These are phyloP conservation scores for Apantesis nais DNA, from an alignment of 2,888 invertebrate genomes.

Conservation along the genomic window DNA sequence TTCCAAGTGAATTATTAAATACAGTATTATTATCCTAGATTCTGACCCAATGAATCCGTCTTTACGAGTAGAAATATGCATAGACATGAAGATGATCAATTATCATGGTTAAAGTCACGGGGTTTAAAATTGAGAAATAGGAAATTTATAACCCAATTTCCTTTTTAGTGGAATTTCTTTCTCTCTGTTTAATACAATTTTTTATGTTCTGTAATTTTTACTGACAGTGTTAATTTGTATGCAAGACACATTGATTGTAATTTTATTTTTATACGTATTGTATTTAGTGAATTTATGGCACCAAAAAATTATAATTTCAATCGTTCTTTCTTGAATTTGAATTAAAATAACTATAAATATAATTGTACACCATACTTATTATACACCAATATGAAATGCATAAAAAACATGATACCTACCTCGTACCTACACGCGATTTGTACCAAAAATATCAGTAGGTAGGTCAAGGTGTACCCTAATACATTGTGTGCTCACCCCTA, in stretches of 20 bases:
- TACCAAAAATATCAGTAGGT: slow-evolving; percentile 42
- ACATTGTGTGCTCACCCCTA: slow-evolving; percentile 28
- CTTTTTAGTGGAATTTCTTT: neutral
- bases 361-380: neutral
- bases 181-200: neutral
- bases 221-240: neutral
- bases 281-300: neutral
- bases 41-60: neutral
- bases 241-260: neutral
- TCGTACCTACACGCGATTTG: slow-evolving; percentile 40
- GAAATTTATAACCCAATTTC: neutral
- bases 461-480: slow-evolving; percentile 53
- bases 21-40: neutral
- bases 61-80: neutral
- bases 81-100: neutral
- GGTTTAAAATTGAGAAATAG: neutral
- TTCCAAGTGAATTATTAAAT: neutral
- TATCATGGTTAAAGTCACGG: neutral
- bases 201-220: neutral
- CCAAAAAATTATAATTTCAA: neutral
- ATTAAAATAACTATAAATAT: neutral
- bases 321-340: neutral
- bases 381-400: slow-evolving; percentile 38
- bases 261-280: neutral
- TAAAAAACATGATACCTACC: slow-evolving; percentile 33